Evolutionary conservation across 2,888 invertebrate genomes (phyloP).

Genomic region (Dendrolimus pini): DNA sequence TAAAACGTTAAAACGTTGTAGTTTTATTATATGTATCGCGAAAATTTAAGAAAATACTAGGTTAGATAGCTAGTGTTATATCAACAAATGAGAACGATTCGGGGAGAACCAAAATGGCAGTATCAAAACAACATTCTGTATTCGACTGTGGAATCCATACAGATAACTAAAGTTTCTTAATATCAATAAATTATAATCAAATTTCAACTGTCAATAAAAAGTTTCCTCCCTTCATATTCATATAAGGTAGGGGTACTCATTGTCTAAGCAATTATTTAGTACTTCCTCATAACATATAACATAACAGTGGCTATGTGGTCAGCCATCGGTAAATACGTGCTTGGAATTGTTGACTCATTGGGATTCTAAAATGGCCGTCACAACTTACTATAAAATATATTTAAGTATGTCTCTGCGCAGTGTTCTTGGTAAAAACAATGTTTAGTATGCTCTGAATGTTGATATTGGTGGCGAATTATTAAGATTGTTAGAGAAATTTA

Average conservation of each 20-base stretch:
- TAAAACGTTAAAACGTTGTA: too few relatives aligned
- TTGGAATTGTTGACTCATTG: slow-evolving; percentile 55
- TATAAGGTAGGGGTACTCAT: not conserved
- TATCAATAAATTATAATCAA: too few relatives aligned
- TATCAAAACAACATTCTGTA: too few relatives aligned
- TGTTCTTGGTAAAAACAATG: not conserved
- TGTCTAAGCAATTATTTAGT: not conserved
- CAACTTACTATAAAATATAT: slow-evolving; percentile 9
- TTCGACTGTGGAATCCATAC: too few relatives aligned
- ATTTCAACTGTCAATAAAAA: too few relatives aligned
- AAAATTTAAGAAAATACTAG: too few relatives aligned
- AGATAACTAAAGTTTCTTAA: too few relatives aligned
- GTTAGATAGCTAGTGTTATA: too few relatives aligned
- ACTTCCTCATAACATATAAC: slow-evolving; percentile 23
- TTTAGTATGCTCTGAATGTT: not conserved
- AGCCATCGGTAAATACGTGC: slow-evolving; percentile 44
- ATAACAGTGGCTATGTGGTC: slow-evolving; percentile 34
- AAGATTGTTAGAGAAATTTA: too few relatives aligned
- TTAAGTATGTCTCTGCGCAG: not conserved
- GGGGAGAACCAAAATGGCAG: too few relatives aligned
- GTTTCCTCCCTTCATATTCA: not conserved
- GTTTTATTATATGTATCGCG: too few relatives aligned
- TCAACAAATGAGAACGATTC: too few relatives aligned
- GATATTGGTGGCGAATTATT: not conserved
- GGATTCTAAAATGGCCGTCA: slow-evolving; percentile 54